Conservation (phyloP, 2,888 invertebrate species). For the Celastrina argiolus region DNA sequence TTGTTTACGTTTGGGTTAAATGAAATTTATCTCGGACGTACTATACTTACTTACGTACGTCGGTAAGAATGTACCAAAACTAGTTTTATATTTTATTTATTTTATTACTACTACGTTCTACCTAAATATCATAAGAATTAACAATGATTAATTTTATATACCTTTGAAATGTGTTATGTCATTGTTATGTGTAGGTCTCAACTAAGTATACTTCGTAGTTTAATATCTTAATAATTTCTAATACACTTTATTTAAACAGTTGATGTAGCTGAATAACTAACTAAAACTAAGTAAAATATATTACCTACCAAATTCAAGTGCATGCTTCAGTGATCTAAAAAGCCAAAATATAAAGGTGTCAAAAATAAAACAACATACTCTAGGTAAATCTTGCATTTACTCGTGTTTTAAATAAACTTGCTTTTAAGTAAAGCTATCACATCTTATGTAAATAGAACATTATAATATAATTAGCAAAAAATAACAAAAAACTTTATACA, state of each 20-base stretch:
- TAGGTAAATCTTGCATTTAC: constrained; percentile 63
- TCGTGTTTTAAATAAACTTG: constrained; percentile 70
- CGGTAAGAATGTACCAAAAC: too few species aligned
- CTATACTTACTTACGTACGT: too few species aligned
- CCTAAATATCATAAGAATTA: too few species aligned
- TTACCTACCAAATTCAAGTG: constrained; percentile 34
- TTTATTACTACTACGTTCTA: too few species aligned
- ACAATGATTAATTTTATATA: too few species aligned
- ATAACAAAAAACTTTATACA: constrained; percentile 65
- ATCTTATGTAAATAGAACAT: constrained; percentile 56
- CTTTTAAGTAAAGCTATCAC: constrained; percentile 76
- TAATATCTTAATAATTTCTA: neutral
- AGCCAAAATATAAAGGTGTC: constrained; percentile 55
- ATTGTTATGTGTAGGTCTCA: too few species aligned
- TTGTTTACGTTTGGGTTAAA: too few species aligned
- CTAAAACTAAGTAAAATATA: neutral
- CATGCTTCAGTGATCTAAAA: constrained; percentile 51
- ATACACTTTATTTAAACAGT: neutral
- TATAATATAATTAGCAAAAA: constrained; percentile 62
- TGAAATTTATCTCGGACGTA: too few species aligned
- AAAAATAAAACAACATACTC: constrained; percentile 64
- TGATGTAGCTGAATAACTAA: too few species aligned
- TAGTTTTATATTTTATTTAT: too few species aligned
- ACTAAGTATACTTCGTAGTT: too few species aligned
- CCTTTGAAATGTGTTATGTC: too few species aligned